phyloP scores from a whole-genome alignment of 2,888 invertebrate species.

The Metopia argyrocephala region DNA sequence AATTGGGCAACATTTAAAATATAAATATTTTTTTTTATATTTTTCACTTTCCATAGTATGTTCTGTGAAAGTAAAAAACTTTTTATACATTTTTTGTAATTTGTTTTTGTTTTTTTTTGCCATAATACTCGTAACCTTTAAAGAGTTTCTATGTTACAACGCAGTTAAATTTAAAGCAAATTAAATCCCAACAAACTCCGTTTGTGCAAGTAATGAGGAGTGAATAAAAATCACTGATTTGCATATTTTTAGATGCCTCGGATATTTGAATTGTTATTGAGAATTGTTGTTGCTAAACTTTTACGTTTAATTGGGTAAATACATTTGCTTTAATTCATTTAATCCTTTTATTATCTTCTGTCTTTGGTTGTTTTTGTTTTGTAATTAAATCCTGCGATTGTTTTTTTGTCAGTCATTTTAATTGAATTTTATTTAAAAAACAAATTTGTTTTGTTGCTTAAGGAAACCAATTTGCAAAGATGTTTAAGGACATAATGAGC shows the following conservation, averaged over 20 bases:
- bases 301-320: constrained; percentile 28
- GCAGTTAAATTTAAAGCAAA: too few species aligned
- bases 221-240: too few species aligned
- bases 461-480: neutral
- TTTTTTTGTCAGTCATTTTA: constrained; percentile 8
- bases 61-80: too few species aligned
- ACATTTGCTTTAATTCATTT: constrained; percentile 3
- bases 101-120: neutral
- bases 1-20: neutral
- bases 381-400: neutral
- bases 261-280: neutral
- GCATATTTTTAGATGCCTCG: too few species aligned
- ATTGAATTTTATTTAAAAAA: constrained; percentile 12
- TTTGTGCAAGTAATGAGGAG: too few species aligned
- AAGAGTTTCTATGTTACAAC: too few species aligned
- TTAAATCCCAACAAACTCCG: too few species aligned
- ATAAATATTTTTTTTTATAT: neutral
- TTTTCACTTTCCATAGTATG: neutral
- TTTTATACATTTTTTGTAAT: too few species aligned
- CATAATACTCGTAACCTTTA: too few species aligned
- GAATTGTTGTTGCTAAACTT: neutral
- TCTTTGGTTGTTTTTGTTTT: neutral
- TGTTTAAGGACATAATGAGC: neutral
- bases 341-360: neutral
- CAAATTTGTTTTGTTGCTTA: constrained; percentile 6